Conservation (phyloP, 2,113 vertebrate genomes). For the Myocastor coypus region DNA sequence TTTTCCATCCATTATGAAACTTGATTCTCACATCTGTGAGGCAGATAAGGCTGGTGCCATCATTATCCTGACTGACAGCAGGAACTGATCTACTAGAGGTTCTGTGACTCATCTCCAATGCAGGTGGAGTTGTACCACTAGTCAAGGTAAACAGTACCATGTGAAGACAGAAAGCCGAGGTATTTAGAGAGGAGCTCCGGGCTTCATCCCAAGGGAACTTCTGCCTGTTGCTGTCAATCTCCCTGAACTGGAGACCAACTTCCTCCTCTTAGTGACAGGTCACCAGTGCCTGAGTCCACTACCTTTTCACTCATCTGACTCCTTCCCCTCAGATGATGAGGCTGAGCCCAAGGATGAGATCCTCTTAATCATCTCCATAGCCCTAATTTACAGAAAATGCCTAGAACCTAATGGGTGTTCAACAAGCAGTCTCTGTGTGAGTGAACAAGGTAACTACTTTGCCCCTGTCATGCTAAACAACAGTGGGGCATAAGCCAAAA, state of each 20-base stretch:
- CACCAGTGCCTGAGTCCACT: rapidly evolving
- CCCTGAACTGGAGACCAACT: background rate
- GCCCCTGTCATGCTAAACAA: background rate
- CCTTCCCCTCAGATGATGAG: background rate
- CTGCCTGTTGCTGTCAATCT: background rate
- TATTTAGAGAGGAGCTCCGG: rapidly evolving
- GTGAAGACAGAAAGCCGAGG: background rate
- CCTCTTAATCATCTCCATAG: background rate
- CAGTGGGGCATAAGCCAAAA: background rate
- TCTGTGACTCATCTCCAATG: background rate
- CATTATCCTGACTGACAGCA: background rate
- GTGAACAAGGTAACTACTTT: background rate
- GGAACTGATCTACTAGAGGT: background rate
- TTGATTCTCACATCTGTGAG: background rate
- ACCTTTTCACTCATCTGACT: background rate
- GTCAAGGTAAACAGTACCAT: background rate
- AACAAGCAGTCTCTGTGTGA: background rate
- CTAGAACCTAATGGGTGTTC: background rate
- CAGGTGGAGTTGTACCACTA: background rate
- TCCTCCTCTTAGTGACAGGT: background rate
- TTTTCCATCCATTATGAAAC: background rate
- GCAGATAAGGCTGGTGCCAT: background rate
- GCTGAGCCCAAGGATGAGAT: background rate
- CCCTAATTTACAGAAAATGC: background rate
- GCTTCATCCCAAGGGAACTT: background rate